Conservation (phyloP, 2,797 vertebrate genomes). For the Cossypha polioptera region DNA sequence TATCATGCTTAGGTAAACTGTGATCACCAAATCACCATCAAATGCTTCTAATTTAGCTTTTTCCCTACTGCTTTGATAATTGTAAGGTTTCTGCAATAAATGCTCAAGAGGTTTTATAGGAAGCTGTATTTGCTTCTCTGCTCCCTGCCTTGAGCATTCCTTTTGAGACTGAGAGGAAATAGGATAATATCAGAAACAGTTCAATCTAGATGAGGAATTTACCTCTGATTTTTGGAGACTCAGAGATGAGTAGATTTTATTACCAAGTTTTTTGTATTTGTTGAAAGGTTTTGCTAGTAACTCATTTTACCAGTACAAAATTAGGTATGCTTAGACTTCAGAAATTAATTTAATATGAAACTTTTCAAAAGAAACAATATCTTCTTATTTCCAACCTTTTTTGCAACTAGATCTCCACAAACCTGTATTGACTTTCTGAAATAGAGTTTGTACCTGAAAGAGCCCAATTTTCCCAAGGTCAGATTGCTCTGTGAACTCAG, state of each 20-base stretch:
- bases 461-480: conserved; percentile 44
- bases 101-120: neutral
- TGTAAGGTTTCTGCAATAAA: neutral
- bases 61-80: neutral
- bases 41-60: neutral
- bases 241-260: neutral
- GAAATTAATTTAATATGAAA: neutral
- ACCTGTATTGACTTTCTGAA: neutral
- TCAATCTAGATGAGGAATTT: neutral
- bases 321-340: neutral
- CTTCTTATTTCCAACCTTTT: neutral
- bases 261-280: neutral
- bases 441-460: neutral
- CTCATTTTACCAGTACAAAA: neutral
- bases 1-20: neutral
- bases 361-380: neutral
- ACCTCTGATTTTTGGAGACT: neutral
- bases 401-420: neutral
- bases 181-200: neutral
- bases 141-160: neutral
- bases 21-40: neutral
- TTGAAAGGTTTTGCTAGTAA: neutral
- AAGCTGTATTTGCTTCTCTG: neutral
- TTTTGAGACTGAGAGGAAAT: neutral
- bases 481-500: conserved; percentile 7